These are phyloP conservation scores for Gasterosteus aculeatus DNA, from an alignment of 2,113 vertebrate genomes.

Conservation along the genomic window DNA sequence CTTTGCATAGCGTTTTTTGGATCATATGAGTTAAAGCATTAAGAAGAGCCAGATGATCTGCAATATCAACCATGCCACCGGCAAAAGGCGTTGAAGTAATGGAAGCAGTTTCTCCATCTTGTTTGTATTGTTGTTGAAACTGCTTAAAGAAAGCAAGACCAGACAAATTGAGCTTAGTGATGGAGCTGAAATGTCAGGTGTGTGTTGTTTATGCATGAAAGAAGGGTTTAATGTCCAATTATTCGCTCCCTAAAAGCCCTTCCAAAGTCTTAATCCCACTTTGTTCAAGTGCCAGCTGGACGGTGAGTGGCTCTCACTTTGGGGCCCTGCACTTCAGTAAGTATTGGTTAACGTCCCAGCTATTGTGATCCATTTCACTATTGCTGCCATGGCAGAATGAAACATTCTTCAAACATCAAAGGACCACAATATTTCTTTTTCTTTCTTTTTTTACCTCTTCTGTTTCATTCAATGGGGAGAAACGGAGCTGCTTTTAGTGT, in stretches of 20 bases:
- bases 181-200: neutral
- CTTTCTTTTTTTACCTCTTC: slow-evolving; percentile 4
- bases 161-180: neutral
- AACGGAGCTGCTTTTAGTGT: slow-evolving; percentile 58
- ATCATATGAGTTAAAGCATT: neutral
- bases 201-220: neutral
- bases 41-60: neutral
- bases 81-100: neutral
- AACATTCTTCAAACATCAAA: slow-evolving; percentile 42
- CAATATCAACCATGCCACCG: neutral
- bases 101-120: neutral
- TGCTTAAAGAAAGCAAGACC: neutral
- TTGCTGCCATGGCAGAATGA: slow-evolving; percentile 16
- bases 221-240: slow-evolving; percentile 7
- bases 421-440: slow-evolving; percentile 1
- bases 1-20: neutral
- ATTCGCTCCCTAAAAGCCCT: neutral
- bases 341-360: slow-evolving; percentile 15
- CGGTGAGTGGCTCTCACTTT: slow-evolving; percentile 12
- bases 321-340: slow-evolving; percentile 25
- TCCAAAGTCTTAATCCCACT: slow-evolving; percentile 7
- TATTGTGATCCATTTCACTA: slow-evolving; percentile 33
- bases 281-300: slow-evolving; percentile 26
- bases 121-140: neutral
- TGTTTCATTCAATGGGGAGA: slow-evolving; percentile 12